These are phyloP conservation scores for Actenoides lindsayi DNA, from an alignment of 2,113 vertebrate species.

Conservation along the genomic window DNA sequence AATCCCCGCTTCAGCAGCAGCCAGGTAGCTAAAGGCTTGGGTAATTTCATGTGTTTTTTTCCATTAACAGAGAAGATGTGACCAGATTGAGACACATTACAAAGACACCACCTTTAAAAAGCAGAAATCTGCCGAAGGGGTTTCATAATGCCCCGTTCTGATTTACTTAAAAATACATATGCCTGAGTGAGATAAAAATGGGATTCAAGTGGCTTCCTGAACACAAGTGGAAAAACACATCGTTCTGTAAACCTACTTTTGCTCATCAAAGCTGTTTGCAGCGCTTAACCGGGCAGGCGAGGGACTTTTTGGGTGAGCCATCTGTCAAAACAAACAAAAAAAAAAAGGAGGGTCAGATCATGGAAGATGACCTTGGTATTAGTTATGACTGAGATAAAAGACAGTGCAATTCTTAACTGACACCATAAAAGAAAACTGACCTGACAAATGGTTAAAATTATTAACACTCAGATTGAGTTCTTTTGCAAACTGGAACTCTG, in stretches of 20 bases:
- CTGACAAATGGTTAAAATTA: not conserved
- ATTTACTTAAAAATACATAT: not conserved
- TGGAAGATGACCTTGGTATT: not conserved
- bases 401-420: not conserved
- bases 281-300: conserved; percentile 51
- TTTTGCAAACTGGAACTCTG: not conserved
- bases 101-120: not conserved
- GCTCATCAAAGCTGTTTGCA: conserved; percentile 74
- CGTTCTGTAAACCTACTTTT: conserved; percentile 33
- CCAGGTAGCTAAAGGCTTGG: not conserved
- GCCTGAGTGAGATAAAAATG: not conserved
- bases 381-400: not conserved
- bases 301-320: conserved; percentile 80
- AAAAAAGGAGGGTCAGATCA: not conserved
- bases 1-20: not conserved
- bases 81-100: accelerated
- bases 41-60: not conserved
- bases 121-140: not conserved
- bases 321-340: conserved; percentile 45
- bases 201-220: not conserved
- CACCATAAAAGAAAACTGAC: not conserved
- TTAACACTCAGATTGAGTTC: not conserved
- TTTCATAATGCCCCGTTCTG: not conserved
- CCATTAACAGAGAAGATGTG: not conserved
- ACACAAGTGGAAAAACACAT: not conserved